Conservation (phyloP, 2,113 vertebrate genomes). For the Solea solea region DNA sequence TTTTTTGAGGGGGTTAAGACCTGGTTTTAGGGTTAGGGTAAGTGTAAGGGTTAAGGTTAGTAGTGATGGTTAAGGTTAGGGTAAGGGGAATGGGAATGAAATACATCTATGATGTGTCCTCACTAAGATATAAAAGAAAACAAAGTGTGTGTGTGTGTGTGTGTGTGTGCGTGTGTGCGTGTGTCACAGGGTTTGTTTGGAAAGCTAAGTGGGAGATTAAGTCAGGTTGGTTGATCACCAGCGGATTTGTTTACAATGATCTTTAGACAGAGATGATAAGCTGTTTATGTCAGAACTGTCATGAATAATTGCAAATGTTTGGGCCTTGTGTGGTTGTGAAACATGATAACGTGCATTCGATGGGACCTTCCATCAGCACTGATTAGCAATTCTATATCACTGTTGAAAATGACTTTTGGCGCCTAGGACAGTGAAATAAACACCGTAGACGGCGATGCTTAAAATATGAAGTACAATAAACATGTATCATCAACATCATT, state of each 20-base stretch:
- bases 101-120: too few relatives aligned
- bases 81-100: too few relatives aligned
- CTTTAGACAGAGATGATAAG: slow-evolving; percentile 74
- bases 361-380: slow-evolving; percentile 7
- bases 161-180: slow-evolving; percentile 38
- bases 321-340: slow-evolving; percentile 42
- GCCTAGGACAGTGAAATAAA: not conserved
- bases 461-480: too few relatives aligned
- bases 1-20: too few relatives aligned
- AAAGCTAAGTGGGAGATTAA: slow-evolving; percentile 80
- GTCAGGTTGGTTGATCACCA: slow-evolving; percentile 78
- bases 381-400: slow-evolving; percentile 14
- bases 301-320: slow-evolving; percentile 77
- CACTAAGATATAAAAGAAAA: not conserved
- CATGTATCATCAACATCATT: too few relatives aligned
- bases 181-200: slow-evolving; percentile 81
- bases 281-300: slow-evolving; percentile 78
- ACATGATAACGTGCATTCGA: slow-evolving; percentile 46
- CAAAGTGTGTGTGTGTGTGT: slow-evolving; percentile 79
- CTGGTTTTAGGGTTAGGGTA: too few relatives aligned
- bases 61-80: too few relatives aligned
- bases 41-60: too few relatives aligned
- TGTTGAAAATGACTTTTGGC: slow-evolving; percentile 5
- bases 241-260: slow-evolving; percentile 75
- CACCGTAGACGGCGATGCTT: not conserved